Percentiles rank a stretch among this genome's conserved stretches.
These are phyloP conservation scores for Python bivittatus DNA, from an alignment of 2,113 vertebrate genomes.

Conservation along the genomic window DNA sequence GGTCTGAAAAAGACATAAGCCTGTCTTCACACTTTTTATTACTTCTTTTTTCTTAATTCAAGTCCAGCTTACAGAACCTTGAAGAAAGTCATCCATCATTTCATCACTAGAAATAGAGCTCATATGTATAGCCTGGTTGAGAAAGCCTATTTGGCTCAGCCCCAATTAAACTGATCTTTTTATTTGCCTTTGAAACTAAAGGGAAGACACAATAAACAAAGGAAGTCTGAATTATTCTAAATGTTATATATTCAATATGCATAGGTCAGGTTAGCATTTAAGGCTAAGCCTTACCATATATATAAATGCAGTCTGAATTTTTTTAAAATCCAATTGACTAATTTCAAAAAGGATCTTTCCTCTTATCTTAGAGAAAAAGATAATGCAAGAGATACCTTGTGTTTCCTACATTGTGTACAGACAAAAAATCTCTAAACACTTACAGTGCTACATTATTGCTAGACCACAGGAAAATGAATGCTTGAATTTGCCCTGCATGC, in stretches of 20 bases:
- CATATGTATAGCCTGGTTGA: neutral
- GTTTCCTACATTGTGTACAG: conserved; percentile 2
- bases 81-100: neutral
- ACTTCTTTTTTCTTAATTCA: neutral
- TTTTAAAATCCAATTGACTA: conserved; percentile 39
- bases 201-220: neutral
- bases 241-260: neutral
- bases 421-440: conserved; percentile 40
- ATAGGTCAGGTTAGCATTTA: conserved; percentile 6
- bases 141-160: neutral
- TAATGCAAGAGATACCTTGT: conserved; percentile 15
- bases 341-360: conserved; percentile 43
- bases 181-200: conserved; percentile 19
- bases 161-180: conserved; percentile 17
- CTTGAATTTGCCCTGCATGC: conserved; percentile 36
- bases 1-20: neutral
- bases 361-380: conserved; percentile 17
- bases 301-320: conserved; percentile 33
- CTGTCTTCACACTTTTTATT: neutral
- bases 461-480: conserved; percentile 32
- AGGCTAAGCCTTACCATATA: conserved; percentile 18
- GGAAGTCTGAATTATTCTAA: neutral
- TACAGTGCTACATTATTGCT: conserved; percentile 27
- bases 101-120: neutral
- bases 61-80: neutral